Percentiles rank a stretch among this genome's conserved stretches.
phyloP scores from a whole-genome alignment of 2,888 invertebrate genomes.

The Brassicogethes aeneus region DNA sequence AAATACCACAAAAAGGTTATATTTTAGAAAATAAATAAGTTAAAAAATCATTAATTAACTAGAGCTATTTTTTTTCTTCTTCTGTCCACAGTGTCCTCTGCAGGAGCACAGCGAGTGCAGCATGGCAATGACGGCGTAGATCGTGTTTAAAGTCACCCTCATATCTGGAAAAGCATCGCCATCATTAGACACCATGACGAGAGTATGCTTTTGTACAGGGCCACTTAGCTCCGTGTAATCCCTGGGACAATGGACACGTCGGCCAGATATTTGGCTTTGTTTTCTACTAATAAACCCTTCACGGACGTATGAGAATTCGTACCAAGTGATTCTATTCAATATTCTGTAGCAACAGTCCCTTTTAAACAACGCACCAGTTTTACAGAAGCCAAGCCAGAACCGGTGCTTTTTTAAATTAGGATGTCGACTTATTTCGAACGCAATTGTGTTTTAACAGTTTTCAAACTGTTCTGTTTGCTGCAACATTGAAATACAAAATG shows the following conservation, averaged over 20 bases:
- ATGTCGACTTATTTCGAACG: too few relatives aligned
- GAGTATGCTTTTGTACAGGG: slow-evolving; percentile 17
- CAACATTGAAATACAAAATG: too few relatives aligned
- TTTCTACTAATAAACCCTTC: slow-evolving; percentile 31
- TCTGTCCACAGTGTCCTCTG: neutral
- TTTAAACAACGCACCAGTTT: slow-evolving; percentile 5
- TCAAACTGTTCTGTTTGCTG: too few relatives aligned
- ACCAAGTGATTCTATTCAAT: slow-evolving; percentile 15
- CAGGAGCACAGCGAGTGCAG: neutral
- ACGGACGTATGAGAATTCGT: slow-evolving; percentile 19
- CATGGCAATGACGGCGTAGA: slow-evolving; percentile 20
- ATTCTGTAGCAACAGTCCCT: slow-evolving; percentile 10
- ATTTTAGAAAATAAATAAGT: too few relatives aligned
- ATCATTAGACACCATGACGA: slow-evolving; percentile 22
- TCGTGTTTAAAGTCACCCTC: slow-evolving; percentile 20
- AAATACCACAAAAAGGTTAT: too few relatives aligned
- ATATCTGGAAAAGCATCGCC: slow-evolving; percentile 21
- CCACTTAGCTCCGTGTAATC: slow-evolving; percentile 26
- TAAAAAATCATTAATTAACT: too few relatives aligned
- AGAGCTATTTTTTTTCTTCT: too few relatives aligned
- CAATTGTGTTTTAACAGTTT: too few relatives aligned
- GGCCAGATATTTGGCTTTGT: slow-evolving; percentile 31
- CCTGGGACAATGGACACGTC: slow-evolving; percentile 30
- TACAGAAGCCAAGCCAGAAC: too few relatives aligned
- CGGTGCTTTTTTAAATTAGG: too few relatives aligned